Base-by-base conservation (phyloP, 1,140 invertebrate genomes). In the Magallana gigas region DNA sequence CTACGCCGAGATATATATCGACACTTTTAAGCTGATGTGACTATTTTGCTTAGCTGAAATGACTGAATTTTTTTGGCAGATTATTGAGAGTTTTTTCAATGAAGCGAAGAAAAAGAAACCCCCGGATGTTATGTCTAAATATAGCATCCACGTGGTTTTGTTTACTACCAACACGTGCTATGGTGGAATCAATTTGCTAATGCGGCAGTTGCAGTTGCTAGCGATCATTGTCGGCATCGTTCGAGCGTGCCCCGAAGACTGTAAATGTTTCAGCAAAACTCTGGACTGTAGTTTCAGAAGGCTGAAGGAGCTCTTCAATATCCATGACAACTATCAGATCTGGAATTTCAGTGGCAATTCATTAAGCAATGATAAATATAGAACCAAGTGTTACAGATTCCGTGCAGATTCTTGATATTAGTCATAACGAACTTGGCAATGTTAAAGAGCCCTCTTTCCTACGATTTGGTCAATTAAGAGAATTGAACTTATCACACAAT, bases 61-160 rank as follows among this genome's bases (percentile, higher is more conserved):
- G 36, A 48, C 36, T 48, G 36, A 71, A 29, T 29, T 71, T 23
- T 71, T 29, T 29, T 71, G 6, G 11, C 23, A 23, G 6, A 71
- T 71, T 18, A 29, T 29, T 11, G 36, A 8, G 11, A 62, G 14
- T 62, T 62, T n/a, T n/a, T 62, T 12, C 14, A 71, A 29, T n/a
- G 8, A 23, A 29, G 23, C 68, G 68, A 23, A 68, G 36, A 29
- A 23, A 71, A 71, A 29, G 23, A 71, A 8, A 71, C 18, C 68
- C 68, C 68, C 18, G 68, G 36, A 29, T 18, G 23, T 11, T 11
- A 71, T 8, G 29, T 71, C 68, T 71, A 71, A 71, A 71, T 71
- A 71, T 71, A 71, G n/a, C 18, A 11, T 11, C 68, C 68, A 71
- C 68, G 68, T 71, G 68, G 68, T 71, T 29, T 71, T 71, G 68